Base-by-base conservation (phyloP, 2,888 invertebrate species). In the Drosophila ochracea region DNA sequence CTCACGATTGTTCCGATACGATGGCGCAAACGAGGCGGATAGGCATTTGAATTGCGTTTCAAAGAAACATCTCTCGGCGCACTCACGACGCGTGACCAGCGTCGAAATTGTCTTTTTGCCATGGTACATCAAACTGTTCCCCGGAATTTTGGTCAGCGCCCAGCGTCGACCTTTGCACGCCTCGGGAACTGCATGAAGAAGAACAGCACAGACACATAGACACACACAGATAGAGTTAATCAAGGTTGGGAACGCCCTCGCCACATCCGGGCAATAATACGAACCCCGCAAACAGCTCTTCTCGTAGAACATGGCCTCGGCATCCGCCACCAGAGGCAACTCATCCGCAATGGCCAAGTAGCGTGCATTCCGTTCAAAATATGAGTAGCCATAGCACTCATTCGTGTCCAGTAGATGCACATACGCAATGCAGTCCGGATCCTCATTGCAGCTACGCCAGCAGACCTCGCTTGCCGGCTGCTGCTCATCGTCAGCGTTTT, bases 111-210 rank as follows among this genome's bases (percentile, higher is more conserved):
- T 95, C 78, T 95, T 94, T 61, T 95, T 94, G 73, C 95, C 95
- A 80, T 96, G 95, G 19, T 96, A 95, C 65, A 96, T 95, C 80
- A 98, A 93, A 80, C 96, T 95, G 82, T 96, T 96, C 16, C 97
- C 97, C 13, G 96, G 96, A 61, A 96, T 96, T 83, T 95, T 95
- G 89, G 97, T 97, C 60, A 97, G 94, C 35, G 95, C 94, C 97
- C 97, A 98, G 84, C 95, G 94, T 68, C 95, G 95, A 11, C 93
- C 92, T 58, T 94, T 93, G 91, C 96, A 96, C 52, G 83, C 91
- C 33, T 89, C 82, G 53, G 95, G 94, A 82, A 95, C 95, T 95
- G 80, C 60, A 76, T 76, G 11, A 58, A 19, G 21, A n/a, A 63
- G 49, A 57, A 47, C 16, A 21, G 28, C 16, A 19, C 9, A 31